Evolutionary conservation across 2,888 invertebrate species (phyloP).

Genomic region (Drosophila dives): DNA sequence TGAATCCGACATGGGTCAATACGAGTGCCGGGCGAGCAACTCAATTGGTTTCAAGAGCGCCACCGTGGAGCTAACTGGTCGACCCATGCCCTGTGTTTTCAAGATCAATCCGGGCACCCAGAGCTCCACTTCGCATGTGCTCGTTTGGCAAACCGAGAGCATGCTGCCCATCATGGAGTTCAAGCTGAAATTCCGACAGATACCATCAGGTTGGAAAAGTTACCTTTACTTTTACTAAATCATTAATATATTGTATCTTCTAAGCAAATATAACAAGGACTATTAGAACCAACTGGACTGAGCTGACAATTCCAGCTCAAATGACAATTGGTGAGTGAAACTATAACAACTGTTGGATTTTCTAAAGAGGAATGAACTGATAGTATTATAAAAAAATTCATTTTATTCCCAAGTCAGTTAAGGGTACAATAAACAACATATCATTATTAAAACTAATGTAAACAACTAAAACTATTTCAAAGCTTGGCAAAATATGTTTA

Average conservation of each 20-base stretch:
- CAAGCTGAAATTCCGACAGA: slow-evolving; percentile 85
- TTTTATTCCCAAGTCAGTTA: background rate
- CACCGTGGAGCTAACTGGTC: slow-evolving; percentile 89
- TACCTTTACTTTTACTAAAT: background rate
- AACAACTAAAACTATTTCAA: background rate
- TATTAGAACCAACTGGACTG: slow-evolving; percentile 78
- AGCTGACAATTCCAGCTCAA: slow-evolving; percentile 83
- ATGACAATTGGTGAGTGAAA: slow-evolving; percentile 78
- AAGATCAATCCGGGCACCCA: slow-evolving; percentile 83
- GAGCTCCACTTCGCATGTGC: slow-evolving; percentile 87
- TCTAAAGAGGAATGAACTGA: background rate
- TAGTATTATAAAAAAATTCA: background rate
- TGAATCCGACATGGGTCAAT: slow-evolving; percentile 90
- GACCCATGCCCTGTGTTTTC: slow-evolving; percentile 84
- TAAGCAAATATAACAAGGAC: slow-evolving; percentile 49
- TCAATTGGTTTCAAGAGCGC: slow-evolving; percentile 89
- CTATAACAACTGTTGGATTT: background rate
- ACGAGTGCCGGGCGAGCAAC: slow-evolving; percentile 92
- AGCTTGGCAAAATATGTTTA: background rate
- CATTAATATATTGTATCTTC: background rate
- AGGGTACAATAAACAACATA: background rate
- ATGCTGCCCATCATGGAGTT: slow-evolving; percentile 92
- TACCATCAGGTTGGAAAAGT: slow-evolving; percentile 79
- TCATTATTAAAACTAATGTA: background rate
- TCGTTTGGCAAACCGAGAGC: slow-evolving; percentile 94